These are phyloP conservation scores for Burhinus bistriatus DNA, from an alignment of 2,113 vertebrate species.

Conservation along the genomic window DNA sequence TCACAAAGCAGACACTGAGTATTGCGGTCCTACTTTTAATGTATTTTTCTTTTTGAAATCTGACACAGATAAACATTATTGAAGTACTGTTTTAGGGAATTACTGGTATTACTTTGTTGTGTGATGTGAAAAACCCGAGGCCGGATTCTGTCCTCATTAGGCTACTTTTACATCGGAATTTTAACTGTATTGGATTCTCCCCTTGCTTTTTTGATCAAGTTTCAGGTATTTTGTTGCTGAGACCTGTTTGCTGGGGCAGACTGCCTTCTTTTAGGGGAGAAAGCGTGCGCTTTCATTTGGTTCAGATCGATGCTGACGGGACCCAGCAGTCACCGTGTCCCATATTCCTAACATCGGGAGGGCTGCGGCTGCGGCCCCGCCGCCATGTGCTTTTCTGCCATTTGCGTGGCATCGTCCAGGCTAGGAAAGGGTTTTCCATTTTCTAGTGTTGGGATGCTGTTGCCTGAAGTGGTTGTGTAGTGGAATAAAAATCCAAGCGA, in stretches of 20 bases:
- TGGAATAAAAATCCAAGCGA: background rate
- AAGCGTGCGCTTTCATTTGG: background rate
- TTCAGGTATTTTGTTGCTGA: background rate
- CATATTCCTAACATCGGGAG: rapidly evolving
- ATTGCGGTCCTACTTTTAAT: slow-evolving; percentile 29
- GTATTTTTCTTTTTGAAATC: slow-evolving; percentile 26
- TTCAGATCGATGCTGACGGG: rapidly evolving
- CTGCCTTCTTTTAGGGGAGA: background rate
- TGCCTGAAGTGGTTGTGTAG: background rate
- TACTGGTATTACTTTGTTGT: background rate
- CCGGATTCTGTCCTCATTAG: background rate
- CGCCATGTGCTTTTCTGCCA: background rate
- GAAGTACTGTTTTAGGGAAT: background rate
- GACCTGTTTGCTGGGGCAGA: background rate
- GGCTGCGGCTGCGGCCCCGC: background rate
- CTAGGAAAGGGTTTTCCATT: background rate
- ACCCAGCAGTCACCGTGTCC: background rate
- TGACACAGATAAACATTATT: background rate
- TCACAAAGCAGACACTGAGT: background rate
- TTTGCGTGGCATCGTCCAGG: rapidly evolving
- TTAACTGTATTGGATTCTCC: background rate
- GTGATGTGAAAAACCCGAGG: background rate
- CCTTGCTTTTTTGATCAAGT: background rate
- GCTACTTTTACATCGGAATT: background rate
- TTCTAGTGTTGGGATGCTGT: background rate